Base-by-base conservation (phyloP, 2,888 invertebrate genomes). In the Lepidocyrtinus sp. region DNA sequence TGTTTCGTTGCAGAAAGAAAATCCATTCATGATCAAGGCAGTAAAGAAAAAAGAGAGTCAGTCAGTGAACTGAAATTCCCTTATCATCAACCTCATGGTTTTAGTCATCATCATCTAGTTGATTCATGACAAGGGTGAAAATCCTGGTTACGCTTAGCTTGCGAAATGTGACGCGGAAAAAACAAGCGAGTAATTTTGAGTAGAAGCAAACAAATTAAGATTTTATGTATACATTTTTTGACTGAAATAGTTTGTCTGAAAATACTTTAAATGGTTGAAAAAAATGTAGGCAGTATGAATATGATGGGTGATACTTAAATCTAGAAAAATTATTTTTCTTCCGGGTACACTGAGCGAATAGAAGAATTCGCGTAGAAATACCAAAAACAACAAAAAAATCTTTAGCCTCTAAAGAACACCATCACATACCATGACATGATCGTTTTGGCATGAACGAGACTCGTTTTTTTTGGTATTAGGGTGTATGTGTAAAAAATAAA, bases 1-100 rank as follows among this genome's bases (percentile, higher is more conserved):
- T n/a, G 5, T 36, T 36, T 36, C 36, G 36, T 12, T 17, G n/a
- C 9, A 55, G n/a, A 55, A 55, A 55, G 17, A 3, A 5, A 12
- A 55, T 15, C 2, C 55, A 55, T 55, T 55, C 55, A 55, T 55
- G 55, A n/a, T n/a, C n/a, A n/a, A n/a, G n/a, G 55, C 55, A 55
- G n/a, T n/a, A n/a, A n/a, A n/a, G n/a, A n/a, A n/a, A n/a, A 9
- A 55, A 7, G 36, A 55, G 17, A 2, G 55, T 17, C 55, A 55
- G 55, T 55, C 55, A 55, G 9, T n/a, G 55, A 55, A 15, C 55
- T 55, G 17, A 55, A 55, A n/a, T 55, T 17, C n/a, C 17, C 9
- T 55, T 55, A 55, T 55, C 55, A 55, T n/a, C 55, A 55, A 15
- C 9, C 15, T 7, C 55, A 55, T 12, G 12, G 55, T 55, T 7